Evolutionary conservation across 1,140 invertebrate species (phyloP), one percentile per base, ranked within the genome.

Genomic region (Drosophila orena): DNA sequence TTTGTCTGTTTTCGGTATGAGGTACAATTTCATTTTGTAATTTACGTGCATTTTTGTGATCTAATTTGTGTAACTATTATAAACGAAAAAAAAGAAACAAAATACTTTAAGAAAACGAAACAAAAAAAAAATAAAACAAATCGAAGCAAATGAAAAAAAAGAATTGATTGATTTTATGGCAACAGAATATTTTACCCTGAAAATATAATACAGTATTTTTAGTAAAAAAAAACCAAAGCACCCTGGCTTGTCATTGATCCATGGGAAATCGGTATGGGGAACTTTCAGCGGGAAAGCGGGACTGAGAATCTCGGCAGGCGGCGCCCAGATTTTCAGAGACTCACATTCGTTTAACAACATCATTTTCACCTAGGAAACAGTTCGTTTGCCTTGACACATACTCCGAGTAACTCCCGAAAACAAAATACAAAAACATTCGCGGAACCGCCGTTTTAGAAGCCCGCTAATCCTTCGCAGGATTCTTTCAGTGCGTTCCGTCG

Each of bases 11-110:
- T 88, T 84, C 53, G 77, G 75, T 84, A 61, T 79, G 76, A 77
- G 76, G 64, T 73, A 83, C 64, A 74, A 70, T 74, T 84, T 79
- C 66, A 89, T 71, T 69, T 73, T 80, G 85, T 89, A 89, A 84
- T 89, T 90, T 90, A 89, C 68, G 81, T 89, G 84, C 85, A 89
- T 89, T 89, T 89, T 89, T 89, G 84, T 89, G 84, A 89, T 89
- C 77, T 89, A 89, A 88, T 89, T 89, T 89, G 77, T 89, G 85
- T 89, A 89, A 89, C 76, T 89, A 89, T 84, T 77, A 71, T 90
- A 90, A 89, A 89, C 43, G 55, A 88, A 84, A 88, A 55, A 68
- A 71, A 60, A 46, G 37, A 50, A 71, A 62, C 77, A 49, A 71
- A 79, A 61, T 76, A 88, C 65, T 60, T 78, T 85, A 78, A 78